These are phyloP conservation scores for Steinernema scapterisci DNA, from an alignment of 2,888 invertebrate genomes.

Conservation along the genomic window DNA sequence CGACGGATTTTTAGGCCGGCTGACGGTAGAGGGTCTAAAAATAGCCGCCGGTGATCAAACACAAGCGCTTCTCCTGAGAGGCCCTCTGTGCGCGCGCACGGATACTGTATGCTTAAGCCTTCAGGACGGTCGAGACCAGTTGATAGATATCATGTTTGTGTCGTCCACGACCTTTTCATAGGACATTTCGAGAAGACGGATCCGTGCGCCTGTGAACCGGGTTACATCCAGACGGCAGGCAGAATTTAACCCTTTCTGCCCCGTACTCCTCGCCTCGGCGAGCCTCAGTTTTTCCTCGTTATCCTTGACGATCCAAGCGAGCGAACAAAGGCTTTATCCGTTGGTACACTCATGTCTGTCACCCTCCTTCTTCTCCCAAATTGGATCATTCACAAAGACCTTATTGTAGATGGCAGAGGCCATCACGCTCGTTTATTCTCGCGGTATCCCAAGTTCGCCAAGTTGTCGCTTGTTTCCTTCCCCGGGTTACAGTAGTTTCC, in stretches of 20 bases:
- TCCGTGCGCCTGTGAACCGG: not conserved
- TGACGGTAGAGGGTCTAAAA: constrained; percentile 26
- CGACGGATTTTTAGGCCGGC: constrained; percentile 30
- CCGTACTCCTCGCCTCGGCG: not conserved
- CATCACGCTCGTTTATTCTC: constrained; percentile 26
- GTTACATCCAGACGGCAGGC: not conserved
- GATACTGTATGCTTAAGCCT: constrained; percentile 28
- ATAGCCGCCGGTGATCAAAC: constrained; percentile 30
- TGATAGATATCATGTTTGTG: constrained; percentile 29
- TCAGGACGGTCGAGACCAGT: constrained; percentile 2
- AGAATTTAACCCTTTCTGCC: not conserved
- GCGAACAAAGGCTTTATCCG: constrained; percentile 31
- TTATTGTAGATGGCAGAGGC: constrained; percentile 30
- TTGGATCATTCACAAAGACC: constrained; percentile 31
- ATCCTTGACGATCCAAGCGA: constrained; percentile 28
- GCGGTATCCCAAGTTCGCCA: not conserved
- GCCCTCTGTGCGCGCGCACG: constrained; percentile 23
- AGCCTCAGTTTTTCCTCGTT: constrained; percentile 23
- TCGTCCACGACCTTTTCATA: not conserved
- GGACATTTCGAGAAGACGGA: constrained; percentile 1
- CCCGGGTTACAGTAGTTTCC: not conserved
- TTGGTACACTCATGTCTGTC: constrained; percentile 21
- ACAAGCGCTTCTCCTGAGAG: constrained; percentile 30
- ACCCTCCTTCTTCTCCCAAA: constrained; percentile 20
- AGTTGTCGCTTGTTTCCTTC: not conserved